Conservation (phyloP, 1,140 invertebrate species). For the Diachasmimorpha longicaudata region DNA sequence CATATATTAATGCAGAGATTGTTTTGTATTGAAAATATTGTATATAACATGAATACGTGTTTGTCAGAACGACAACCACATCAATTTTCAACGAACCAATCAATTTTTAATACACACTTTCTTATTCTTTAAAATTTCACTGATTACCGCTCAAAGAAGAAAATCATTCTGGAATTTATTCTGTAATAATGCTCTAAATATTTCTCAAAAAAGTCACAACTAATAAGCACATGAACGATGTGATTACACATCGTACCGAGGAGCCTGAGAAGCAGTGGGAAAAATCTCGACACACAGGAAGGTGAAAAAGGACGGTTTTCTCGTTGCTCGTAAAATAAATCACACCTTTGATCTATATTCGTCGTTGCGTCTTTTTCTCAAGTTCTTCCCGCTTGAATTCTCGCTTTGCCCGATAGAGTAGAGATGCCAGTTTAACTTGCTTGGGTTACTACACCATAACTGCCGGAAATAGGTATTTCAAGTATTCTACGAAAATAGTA, state of each 20-base stretch:
- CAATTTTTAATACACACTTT: too few species aligned
- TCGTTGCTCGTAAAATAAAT: conserved; percentile 54
- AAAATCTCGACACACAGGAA: conserved; percentile 7
- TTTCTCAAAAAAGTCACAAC: too few species aligned
- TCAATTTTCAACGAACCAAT: too few species aligned
- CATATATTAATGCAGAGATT: background rate
- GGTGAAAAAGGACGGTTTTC: background rate
- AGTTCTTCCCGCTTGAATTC: background rate
- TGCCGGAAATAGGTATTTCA: background rate
- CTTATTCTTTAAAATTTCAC: too few species aligned
- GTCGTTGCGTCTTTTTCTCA: conserved; percentile 9
- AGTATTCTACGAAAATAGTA: background rate
- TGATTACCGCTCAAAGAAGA: too few species aligned
- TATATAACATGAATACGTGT: background rate
- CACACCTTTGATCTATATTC: conserved; percentile 60
- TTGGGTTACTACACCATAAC: background rate
- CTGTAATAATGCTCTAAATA: too few species aligned
- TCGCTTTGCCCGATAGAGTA: background rate
- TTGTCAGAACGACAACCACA: too few species aligned
- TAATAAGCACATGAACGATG: too few species aligned
- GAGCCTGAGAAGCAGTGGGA: background rate
- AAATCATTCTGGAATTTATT: too few species aligned
- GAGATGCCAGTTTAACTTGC: background rate
- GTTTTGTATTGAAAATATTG: background rate
- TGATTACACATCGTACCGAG: conserved; percentile 3